phyloP scores from a whole-genome alignment of 2,797 vertebrate species.

The Pseudocheirus occidentalis region DNA sequence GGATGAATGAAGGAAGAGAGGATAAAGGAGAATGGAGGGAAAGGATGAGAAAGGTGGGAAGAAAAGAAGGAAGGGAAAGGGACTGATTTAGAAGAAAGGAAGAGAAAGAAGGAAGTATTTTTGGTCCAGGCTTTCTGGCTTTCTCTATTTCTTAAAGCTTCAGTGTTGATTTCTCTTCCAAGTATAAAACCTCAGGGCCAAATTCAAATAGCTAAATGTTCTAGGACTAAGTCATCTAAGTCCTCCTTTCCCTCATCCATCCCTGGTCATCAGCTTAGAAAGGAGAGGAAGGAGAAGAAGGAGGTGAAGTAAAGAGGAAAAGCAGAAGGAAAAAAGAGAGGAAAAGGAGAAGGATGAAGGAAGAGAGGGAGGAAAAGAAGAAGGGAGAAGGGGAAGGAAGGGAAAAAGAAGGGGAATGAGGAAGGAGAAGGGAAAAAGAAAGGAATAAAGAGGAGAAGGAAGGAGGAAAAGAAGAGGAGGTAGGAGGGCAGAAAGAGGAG shows the following conservation, averaged over 20 bases:
- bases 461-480: too few relatives aligned
- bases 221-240: neutral
- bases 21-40: neutral
- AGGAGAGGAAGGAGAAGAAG: neutral
- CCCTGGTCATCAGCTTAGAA: neutral
- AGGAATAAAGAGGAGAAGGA: too few relatives aligned
- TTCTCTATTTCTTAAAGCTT: neutral
- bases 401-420: too few relatives aligned
- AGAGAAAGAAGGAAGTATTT: neutral
- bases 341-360: too few relatives aligned
- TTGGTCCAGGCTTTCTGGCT: neutral
- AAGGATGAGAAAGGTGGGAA: neutral
- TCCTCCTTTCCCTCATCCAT: neutral
- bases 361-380: too few relatives aligned
- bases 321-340: too few relatives aligned
- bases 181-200: neutral
- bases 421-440: too few relatives aligned
- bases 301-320: too few relatives aligned
- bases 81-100: neutral
- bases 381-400: too few relatives aligned
- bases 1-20: neutral
- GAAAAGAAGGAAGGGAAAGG: neutral
- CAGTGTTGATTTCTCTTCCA: neutral
- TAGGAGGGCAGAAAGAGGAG: too few relatives aligned
- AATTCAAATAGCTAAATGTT: neutral